Evolutionary conservation across 2,888 invertebrate genomes (phyloP).

Genomic region (Stictocephala bisonia): DNA sequence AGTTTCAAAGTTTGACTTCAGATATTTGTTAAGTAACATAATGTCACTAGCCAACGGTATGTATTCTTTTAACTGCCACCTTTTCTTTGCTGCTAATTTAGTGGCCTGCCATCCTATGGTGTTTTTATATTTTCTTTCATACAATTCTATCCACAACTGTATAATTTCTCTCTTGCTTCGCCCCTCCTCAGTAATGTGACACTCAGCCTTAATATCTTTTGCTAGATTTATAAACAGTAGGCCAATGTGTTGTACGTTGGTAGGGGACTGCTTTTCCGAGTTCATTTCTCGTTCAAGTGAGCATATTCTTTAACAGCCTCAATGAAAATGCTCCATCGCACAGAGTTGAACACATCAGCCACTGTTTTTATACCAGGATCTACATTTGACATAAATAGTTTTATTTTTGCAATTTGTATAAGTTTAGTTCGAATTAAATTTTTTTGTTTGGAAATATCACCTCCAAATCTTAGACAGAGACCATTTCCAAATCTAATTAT

Average conservation of each 20-base stretch:
- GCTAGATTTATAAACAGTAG: neutral
- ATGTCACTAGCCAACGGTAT: neutral
- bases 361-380: neutral
- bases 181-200: too few relatives aligned
- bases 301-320: neutral
- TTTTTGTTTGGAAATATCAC: neutral
- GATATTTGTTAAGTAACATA: neutral
- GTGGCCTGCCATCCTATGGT: neutral
- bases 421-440: neutral
- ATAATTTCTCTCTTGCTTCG: neutral
- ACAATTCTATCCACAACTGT: neutral
- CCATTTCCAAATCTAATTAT: neutral
- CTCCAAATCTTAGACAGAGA: neutral
- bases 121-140: neutral
- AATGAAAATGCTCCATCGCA: neutral
- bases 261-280: conserved; percentile 2
- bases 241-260: neutral
- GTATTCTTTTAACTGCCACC: neutral
- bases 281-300: neutral
- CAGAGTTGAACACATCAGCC: neutral
- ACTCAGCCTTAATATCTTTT: neutral
- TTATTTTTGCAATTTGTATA: neutral
- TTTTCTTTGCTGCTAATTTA: neutral
- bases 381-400: neutral
- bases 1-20: neutral